Evolutionary conservation across 2,797 vertebrate genomes (phyloP).

Genomic region (Gephyroberyx darwinii): DNA sequence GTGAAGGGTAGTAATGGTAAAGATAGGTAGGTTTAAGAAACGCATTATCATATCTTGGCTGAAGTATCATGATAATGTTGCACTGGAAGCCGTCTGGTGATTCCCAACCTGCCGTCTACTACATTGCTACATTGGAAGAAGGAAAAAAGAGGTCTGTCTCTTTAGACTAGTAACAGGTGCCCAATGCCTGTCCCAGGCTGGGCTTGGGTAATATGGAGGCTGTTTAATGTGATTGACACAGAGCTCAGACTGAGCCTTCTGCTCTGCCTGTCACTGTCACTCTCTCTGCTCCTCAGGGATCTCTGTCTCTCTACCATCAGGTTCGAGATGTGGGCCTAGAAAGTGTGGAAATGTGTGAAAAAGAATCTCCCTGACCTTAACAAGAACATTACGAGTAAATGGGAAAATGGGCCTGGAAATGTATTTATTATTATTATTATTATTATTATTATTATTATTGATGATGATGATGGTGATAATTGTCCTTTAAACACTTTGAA

Average conservation of each 20-base stretch:
- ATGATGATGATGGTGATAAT: too few species aligned
- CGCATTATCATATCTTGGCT: not conserved
- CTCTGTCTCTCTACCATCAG: constrained; percentile 32
- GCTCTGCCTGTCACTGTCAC: constrained; percentile 62
- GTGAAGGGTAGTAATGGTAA: too few species aligned
- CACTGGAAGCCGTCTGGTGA: not conserved
- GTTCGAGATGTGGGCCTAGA: constrained; percentile 29
- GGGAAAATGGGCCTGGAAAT: too few species aligned
- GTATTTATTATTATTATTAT: too few species aligned
- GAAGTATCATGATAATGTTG: not conserved
- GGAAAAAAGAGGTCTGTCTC: constrained; percentile 46
- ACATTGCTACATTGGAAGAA: constrained; percentile 25
- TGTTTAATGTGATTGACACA: constrained; percentile 70
- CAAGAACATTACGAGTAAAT: not conserved
- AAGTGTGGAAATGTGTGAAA: constrained; percentile 6
- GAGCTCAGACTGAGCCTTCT: constrained; percentile 53
- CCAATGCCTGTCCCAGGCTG: constrained; percentile 37
- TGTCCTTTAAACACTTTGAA: too few species aligned
- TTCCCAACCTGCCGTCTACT: constrained; percentile 17
- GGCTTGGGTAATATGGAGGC: constrained; percentile 50
- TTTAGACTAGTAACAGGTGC: constrained; percentile 48
- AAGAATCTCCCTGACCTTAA: not conserved
- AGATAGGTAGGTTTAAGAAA: too few species aligned
- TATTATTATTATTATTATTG: too few species aligned
- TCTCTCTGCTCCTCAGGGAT: constrained; percentile 54